Conservation (phyloP, 2,888 invertebrate species). For the Eilema caniola region DNA sequence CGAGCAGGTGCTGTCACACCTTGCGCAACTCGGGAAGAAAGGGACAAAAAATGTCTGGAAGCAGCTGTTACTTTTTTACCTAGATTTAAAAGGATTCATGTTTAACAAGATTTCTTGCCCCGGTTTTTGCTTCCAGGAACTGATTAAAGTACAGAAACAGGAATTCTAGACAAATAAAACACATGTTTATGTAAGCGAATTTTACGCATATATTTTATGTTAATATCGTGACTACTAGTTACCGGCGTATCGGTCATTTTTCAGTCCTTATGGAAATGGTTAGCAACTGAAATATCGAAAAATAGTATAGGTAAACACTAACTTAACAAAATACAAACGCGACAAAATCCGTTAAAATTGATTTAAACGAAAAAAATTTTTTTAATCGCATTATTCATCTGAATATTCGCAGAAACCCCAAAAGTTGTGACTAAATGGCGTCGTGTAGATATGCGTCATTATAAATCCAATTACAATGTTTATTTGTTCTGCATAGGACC, state of each 20-base stretch:
- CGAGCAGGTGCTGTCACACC: conserved; percentile 69
- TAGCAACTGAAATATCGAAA: background rate
- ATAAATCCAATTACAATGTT: background rate
- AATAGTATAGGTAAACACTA: background rate
- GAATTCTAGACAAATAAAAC: background rate
- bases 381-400: background rate
- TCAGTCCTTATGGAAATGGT: background rate
- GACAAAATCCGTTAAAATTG: background rate
- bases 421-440: background rate
- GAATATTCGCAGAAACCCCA: background rate
- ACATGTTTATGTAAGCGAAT: background rate
- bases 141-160: background rate
- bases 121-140: conserved; percentile 10
- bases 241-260: background rate
- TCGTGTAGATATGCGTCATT: background rate
- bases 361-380: background rate
- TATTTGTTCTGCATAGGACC: background rate
- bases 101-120: conserved; percentile 16
- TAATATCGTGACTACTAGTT: background rate
- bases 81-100: conserved; percentile 36
- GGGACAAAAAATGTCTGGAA: conserved; percentile 44
- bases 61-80: conserved; percentile 58
- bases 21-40: conserved; percentile 60
- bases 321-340: rapidly evolving
- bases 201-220: background rate